Percentiles rank a stretch among this genome's conserved stretches.
Evolutionary conservation across 2,888 invertebrate species (phyloP).

Genomic region (Caenorhabditis sp.): DNA sequence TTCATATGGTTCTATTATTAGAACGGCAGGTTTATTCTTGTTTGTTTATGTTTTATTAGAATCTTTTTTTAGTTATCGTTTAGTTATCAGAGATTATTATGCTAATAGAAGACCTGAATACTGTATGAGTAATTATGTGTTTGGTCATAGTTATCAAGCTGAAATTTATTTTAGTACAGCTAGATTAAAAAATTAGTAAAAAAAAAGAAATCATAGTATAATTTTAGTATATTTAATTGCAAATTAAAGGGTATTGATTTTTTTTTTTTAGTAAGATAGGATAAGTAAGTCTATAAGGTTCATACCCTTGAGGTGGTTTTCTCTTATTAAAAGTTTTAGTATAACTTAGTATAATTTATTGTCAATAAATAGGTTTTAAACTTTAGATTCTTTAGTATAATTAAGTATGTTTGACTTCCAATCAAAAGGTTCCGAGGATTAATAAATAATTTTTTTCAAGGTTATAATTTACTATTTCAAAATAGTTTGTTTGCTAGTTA

Average conservation of each 20-base stretch:
- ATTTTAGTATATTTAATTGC: conserved; percentile 59
- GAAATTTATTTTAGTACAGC: conserved; percentile 56
- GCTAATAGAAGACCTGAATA: conserved; percentile 54
- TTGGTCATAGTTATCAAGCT: conserved; percentile 56
- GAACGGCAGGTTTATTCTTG: conserved; percentile 76
- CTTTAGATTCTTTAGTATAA: conserved; percentile 58
- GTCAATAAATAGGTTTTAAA: conserved; percentile 54
- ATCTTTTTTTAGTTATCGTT: conserved; percentile 68
- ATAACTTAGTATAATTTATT: conserved; percentile 60
- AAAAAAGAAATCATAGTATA: conserved; percentile 51
- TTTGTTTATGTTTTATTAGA: conserved; percentile 78
- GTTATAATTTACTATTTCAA: conserved; percentile 57
- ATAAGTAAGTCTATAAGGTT: conserved; percentile 59
- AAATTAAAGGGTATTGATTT: conserved; percentile 52
- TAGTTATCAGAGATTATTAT: conserved; percentile 54
- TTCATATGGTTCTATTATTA: conserved; percentile 79
- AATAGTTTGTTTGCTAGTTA: conserved; percentile 53
- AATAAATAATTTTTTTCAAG: conserved; percentile 58
- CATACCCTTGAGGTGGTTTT: conserved; percentile 59
- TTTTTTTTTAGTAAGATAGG: conserved; percentile 53
- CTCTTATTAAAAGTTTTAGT: conserved; percentile 61
- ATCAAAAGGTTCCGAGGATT: conserved; percentile 54
- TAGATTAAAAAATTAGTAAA: conserved; percentile 45
- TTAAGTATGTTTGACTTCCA: conserved; percentile 58
- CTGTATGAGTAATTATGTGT: conserved; percentile 53